Percentiles rank a stretch among this genome's conserved stretches.
Conservation (phyloP, 1,140 invertebrate species). For the Aphelinus certus region DNA sequence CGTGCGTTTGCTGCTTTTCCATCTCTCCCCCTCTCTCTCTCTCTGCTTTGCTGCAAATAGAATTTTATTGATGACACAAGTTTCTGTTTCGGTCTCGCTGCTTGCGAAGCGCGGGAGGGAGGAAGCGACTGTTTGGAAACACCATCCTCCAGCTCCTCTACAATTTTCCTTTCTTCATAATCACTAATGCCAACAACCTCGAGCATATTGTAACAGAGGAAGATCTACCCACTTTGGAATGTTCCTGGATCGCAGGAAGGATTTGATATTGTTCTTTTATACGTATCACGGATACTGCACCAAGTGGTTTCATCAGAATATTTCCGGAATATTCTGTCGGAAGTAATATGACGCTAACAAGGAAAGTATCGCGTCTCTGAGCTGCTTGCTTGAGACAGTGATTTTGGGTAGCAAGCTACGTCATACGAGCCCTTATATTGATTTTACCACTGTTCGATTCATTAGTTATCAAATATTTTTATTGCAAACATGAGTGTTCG, state of each 20-base stretch:
- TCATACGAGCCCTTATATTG: too few species aligned
- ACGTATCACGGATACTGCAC: neutral
- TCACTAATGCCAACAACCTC: neutral
- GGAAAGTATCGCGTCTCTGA: too few species aligned
- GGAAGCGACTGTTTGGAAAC: too few species aligned
- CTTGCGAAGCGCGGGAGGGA: too few species aligned
- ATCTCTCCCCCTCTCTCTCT: slow-evolving; percentile 12
- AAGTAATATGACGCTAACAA: too few species aligned
- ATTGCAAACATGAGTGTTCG: too few species aligned
- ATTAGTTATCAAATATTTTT: too few species aligned
- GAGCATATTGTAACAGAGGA: neutral
- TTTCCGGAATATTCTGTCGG: too few species aligned
- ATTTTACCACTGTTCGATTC: too few species aligned
- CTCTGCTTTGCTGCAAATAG: slow-evolving; percentile 10
- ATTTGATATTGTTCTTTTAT: neutral
- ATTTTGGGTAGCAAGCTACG: too few species aligned
- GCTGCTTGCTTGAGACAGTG: too few species aligned
- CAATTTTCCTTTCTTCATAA: neutral
- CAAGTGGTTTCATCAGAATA: neutral
- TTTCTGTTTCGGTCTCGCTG: neutral
- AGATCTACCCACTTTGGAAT: neutral
- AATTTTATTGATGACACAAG: slow-evolving; percentile 12
- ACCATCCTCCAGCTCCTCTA: neutral
- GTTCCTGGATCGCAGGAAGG: neutral
- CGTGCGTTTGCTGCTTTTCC: too few species aligned